Evolutionary conservation across 2,113 vertebrate species (phyloP).

Genomic region (Onychostoma macrolepis): DNA sequence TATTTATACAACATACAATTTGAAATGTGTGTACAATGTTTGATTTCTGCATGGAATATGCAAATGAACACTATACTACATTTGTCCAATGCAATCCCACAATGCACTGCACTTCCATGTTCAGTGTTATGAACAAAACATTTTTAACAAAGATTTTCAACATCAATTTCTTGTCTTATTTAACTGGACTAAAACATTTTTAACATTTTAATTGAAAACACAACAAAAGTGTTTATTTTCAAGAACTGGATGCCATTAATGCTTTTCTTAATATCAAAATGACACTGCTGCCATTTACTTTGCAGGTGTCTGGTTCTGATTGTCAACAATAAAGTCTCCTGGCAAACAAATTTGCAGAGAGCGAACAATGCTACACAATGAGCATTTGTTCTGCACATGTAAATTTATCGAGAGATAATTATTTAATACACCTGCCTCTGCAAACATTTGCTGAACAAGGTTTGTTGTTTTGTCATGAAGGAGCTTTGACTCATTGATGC

Average conservation of each 20-base stretch:
- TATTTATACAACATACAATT: neutral
- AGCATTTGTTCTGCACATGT: neutral
- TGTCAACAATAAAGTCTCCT: neutral
- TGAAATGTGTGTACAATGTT: neutral
- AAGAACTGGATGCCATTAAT: neutral
- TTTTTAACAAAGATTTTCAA: neutral
- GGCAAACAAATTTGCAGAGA: neutral
- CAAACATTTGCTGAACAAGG: neutral
- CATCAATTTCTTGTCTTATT: neutral
- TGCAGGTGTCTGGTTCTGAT: neutral
- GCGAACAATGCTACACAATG: neutral
- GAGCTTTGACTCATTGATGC: neutral
- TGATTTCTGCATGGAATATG: constrained; percentile 6
- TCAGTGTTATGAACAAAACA: neutral
- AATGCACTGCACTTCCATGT: neutral
- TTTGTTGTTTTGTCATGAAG: neutral
- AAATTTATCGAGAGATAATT: neutral
- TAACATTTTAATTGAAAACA: neutral
- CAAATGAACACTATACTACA: neutral
- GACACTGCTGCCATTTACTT: neutral
- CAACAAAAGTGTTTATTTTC: neutral
- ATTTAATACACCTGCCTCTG: neutral
- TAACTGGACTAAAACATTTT: neutral
- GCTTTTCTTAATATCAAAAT: neutral
- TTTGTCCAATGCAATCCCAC: neutral